Percentiles rank a stretch among this genome's conserved stretches.
These are phyloP conservation scores for Drosophila baimaii DNA, from an alignment of 1,140 invertebrate species.

Conservation along the genomic window DNA sequence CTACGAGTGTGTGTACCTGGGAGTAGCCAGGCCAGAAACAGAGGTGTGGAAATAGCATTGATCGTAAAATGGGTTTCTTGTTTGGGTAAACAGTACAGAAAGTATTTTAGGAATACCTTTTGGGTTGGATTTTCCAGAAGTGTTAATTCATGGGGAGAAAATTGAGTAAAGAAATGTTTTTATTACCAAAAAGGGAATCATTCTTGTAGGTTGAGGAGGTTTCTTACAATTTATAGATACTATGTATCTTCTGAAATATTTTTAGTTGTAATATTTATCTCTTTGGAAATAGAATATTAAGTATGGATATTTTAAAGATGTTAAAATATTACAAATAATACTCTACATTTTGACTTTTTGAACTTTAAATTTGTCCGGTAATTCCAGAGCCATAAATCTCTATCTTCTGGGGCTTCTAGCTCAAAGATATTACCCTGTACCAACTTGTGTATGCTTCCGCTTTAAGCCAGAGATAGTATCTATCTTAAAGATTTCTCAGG, in stretches of 20 bases:
- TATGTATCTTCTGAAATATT: too few relatives aligned
- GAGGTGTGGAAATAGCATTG: slow-evolving; percentile 7
- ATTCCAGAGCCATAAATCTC: neutral
- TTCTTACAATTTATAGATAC: neutral
- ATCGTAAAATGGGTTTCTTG: slow-evolving; percentile 1
- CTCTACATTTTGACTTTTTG: neutral
- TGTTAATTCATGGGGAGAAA: neutral
- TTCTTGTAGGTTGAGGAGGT: too few relatives aligned
- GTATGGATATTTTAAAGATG: neutral
- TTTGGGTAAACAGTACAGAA: neutral
- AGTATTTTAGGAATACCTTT: neutral
- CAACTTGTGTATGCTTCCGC: neutral
- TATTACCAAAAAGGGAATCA: neutral
- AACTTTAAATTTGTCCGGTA: neutral
- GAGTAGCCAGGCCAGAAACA: neutral
- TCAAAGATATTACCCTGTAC: neutral
- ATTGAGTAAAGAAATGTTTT: neutral
- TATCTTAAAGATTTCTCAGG: neutral
- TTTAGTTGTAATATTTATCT: too few relatives aligned
- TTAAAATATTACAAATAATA: neutral
- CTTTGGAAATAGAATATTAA: too few relatives aligned
- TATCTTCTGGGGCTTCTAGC: neutral
- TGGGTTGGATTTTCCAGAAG: neutral
- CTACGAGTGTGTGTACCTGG: neutral
- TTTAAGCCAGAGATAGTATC: neutral